Base-by-base conservation (phyloP, 35 echinoderm and acorn worm species). In the Lytechinus variegatus region DNA sequence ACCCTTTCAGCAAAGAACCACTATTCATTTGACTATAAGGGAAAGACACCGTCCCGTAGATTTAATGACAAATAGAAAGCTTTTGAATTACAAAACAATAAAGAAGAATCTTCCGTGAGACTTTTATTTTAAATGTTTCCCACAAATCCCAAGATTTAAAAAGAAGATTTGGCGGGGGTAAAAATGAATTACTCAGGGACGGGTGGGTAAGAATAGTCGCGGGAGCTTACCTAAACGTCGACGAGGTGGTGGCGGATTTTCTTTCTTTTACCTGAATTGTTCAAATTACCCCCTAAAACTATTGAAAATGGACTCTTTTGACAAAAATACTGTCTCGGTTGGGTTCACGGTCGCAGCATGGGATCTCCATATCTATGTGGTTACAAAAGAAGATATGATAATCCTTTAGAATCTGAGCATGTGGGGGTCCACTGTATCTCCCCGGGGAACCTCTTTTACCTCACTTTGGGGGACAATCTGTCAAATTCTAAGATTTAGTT, bases 251-350 rank as follows among this genome's bases (percentile, higher is more conserved):
- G 66, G 21, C 21, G 66, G 16, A 79, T 79, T 24, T 24, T 79
- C 24, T 14, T 71, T 71, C 19, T 66, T n/a, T 79, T 79, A 19
- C 19, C 66, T 79, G 66, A 21, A 79, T 79, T 79, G 66, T 79
- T 79, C 19, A 79, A 79, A 79, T 79, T 79, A 79, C 66, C 66
- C 66, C 66, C 66, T 79, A 16, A 79, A 79, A 79, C 66, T 79
- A n/a, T 79, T 79, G 19, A 79, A 79, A 79, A 79, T 79, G 19
- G 4, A 79, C n/a, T 79, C 66, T 79, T 79, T 79, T 79, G 16
- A 79, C 66, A 19, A 79, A 79, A 79, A 79, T 79, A 6, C 66
- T 79, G 66, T 79, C 7, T 79, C 66, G 66, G 12, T 79, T 79
- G 16, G 21, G 16, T n/a, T 79, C 66, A 79, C 19, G 6, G 19